phyloP scores from a whole-genome alignment of 2,797 vertebrate genomes.

The Rhinella marina region DNA sequence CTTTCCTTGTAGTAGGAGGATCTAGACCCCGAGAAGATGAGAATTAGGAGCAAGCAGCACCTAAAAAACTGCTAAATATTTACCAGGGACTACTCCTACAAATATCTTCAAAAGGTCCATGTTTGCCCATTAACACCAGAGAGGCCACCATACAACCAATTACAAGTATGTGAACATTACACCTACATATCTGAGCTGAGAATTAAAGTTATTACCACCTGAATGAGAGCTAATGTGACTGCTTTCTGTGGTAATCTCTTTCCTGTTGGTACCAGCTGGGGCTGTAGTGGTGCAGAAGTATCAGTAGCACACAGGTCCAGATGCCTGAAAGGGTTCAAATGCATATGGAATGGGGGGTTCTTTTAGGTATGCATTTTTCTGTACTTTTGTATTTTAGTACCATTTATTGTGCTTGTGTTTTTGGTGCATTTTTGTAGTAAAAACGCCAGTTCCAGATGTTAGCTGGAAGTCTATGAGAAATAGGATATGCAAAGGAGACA shows the following conservation, averaged over 20 bases:
- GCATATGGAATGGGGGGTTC: too few species aligned
- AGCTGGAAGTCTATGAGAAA: too few species aligned
- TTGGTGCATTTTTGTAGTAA: too few species aligned
- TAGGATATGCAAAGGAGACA: too few species aligned
- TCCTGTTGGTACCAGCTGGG: neutral
- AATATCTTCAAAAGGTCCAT: neutral
- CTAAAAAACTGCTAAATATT: conserved; percentile 32
- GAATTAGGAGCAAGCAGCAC: neutral
- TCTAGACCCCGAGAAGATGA: neutral
- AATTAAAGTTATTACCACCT: neutral
- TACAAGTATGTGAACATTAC: neutral
- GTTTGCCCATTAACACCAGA: neutral
- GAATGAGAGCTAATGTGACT: neutral
- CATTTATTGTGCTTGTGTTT: too few species aligned
- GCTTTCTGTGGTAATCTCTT: neutral
- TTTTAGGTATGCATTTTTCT: too few species aligned
- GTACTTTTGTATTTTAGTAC: too few species aligned
- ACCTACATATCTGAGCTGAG: neutral
- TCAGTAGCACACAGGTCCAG: too few species aligned
- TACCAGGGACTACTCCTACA: neutral
- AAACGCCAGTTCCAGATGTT: too few species aligned
- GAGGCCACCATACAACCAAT: neutral
- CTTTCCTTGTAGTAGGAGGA: neutral
- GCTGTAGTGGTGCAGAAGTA: too few species aligned
- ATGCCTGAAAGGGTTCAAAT: too few species aligned